phyloP scores from a whole-genome alignment of 2,888 invertebrate species.

The Drosophila mimetica region DNA sequence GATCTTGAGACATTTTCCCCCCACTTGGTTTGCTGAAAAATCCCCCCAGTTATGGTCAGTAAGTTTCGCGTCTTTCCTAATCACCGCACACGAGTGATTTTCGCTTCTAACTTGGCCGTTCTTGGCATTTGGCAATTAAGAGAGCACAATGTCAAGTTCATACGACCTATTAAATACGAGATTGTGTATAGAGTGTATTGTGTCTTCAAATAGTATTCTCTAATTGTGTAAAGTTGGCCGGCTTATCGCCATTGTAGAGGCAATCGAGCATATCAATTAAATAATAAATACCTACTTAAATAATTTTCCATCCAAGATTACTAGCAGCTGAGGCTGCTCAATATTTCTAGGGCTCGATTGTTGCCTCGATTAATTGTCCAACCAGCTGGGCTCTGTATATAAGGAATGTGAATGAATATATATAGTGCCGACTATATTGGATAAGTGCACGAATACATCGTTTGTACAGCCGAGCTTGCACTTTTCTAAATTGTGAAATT shows the following conservation, averaged over 20 bases:
- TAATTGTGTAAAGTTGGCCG: slow-evolving; percentile 31
- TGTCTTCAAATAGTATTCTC: slow-evolving; percentile 10
- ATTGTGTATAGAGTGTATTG: slow-evolving; percentile 42
- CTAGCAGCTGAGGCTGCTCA: slow-evolving; percentile 12
- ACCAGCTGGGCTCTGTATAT: slow-evolving; percentile 8
- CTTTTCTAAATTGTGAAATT: slow-evolving; percentile 71
- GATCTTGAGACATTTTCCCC: slow-evolving; percentile 1
- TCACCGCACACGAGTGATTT: slow-evolving; percentile 63
- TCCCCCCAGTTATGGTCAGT: slow-evolving; percentile 52
- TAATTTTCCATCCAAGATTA: slow-evolving; percentile 39
- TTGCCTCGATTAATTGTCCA: slow-evolving; percentile 21
- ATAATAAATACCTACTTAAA: slow-evolving; percentile 27
- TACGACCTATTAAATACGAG: slow-evolving; percentile 57
- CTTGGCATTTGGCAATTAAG: slow-evolving; percentile 63
- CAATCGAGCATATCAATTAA: slow-evolving; percentile 47
- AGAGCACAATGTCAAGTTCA: slow-evolving; percentile 65
- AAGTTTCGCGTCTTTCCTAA: slow-evolving; percentile 52
- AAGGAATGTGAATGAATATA: slow-evolving; percentile 24
- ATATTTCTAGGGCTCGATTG: slow-evolving; percentile 13
- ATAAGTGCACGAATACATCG: slow-evolving; percentile 28
- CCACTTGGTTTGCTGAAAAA: slow-evolving; percentile 4
- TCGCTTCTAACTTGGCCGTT: slow-evolving; percentile 43
- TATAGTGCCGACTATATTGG: slow-evolving; percentile 26
- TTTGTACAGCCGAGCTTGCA: slow-evolving; percentile 55
- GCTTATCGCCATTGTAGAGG: slow-evolving; percentile 48